Conservation (phyloP, 2,113 vertebrate species). For the Esox niger region DNA sequence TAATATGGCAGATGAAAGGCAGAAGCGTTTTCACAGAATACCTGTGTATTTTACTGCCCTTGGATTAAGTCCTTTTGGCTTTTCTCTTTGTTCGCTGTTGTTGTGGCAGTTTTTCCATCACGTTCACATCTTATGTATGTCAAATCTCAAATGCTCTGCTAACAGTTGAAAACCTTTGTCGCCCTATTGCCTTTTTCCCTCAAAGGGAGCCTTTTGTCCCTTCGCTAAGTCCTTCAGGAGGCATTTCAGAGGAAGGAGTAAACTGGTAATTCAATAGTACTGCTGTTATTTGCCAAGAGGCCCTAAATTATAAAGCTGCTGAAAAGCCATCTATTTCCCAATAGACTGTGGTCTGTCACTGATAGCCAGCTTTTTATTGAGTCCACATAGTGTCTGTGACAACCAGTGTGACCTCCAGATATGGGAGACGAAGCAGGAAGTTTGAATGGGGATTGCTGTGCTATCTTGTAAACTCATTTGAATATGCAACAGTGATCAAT, state of each 20-base stretch:
- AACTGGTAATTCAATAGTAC: conserved; percentile 49
- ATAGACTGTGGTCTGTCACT: conserved; percentile 32
- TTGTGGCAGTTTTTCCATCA: conserved; percentile 32
- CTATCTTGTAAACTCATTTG: too few relatives aligned
- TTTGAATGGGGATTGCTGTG: conserved; percentile 20
- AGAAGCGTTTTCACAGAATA: conserved; percentile 51
- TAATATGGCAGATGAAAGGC: conserved; percentile 56
- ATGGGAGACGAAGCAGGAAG: conserved; percentile 30
- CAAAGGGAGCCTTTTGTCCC: conserved; percentile 43
- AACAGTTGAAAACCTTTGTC: conserved; percentile 22
- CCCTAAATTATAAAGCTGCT: conserved; percentile 52
- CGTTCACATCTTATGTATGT: conserved; percentile 19
- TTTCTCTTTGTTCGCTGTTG: not conserved
- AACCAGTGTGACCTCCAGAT: conserved; percentile 49
- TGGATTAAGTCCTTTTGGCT: conserved; percentile 39
- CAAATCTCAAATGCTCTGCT: conserved; percentile 14
- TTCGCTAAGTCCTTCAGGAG: conserved; percentile 40
- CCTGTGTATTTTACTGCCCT: conserved; percentile 61
- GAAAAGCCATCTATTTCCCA: conserved; percentile 51
- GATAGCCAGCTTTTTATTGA: conserved; percentile 46
- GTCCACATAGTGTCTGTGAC: conserved; percentile 35
- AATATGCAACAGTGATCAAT: too few relatives aligned
- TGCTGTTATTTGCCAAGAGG: conserved; percentile 41
- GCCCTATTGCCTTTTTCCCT: not conserved
- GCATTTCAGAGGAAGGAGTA: conserved; percentile 47